These are phyloP conservation scores for Elegia similella DNA, from an alignment of 2,888 invertebrate species.

Conservation along the genomic window DNA sequence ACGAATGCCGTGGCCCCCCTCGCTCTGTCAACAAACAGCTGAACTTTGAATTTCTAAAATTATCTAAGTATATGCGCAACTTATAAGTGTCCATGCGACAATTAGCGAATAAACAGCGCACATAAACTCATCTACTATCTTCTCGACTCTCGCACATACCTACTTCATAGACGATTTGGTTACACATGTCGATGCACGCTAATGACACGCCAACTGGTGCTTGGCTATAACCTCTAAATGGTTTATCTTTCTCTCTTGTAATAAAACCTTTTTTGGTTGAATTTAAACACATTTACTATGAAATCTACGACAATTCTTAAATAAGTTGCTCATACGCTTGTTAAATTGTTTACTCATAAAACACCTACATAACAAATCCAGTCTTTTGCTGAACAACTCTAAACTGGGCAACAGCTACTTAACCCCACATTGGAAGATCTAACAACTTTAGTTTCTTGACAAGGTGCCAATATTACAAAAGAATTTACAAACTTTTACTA, in stretches of 20 bases:
- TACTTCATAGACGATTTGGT: no score
- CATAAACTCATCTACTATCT: no score
- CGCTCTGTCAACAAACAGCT: slow-evolving; percentile 56
- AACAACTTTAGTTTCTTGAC: neutral
- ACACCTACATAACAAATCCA: slow-evolving; percentile 43
- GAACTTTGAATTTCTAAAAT: slow-evolving; percentile 32
- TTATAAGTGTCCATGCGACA: neutral
- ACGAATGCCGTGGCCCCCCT: slow-evolving; percentile 54
- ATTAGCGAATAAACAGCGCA: no score
- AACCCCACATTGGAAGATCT: slow-evolving; percentile 8
- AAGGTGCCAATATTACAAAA: no score
- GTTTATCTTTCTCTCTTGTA: no score
- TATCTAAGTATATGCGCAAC: slow-evolving; percentile 19
- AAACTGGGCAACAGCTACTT: slow-evolving; percentile 22
- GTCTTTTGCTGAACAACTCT: slow-evolving; percentile 34
- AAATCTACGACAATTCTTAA: no score
- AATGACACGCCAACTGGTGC: no score
- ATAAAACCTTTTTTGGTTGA: no score
- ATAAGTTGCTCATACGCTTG: slow-evolving; percentile 19
- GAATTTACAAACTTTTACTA: neutral
- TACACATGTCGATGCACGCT: no score
- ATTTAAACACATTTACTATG: no score
- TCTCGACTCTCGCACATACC: no score
- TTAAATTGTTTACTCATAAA: slow-evolving; percentile 22
- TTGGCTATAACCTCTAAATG: no score